phyloP scores from a whole-genome alignment of 2,888 invertebrate genomes.

The Drosophila infuscata region DNA sequence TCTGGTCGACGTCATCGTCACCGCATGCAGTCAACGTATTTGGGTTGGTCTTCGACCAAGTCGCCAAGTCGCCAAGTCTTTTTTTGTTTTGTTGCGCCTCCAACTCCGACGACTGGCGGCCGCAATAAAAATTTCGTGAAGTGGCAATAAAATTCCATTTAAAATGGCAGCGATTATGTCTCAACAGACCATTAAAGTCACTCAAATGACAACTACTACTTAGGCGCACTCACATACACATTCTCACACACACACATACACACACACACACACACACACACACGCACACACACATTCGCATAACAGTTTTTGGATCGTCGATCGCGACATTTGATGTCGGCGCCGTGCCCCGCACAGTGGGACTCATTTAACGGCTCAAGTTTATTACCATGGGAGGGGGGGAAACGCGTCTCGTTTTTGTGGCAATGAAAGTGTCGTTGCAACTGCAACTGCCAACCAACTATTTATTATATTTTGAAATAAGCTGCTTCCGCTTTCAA shows the following conservation, averaged over 20 bases:
- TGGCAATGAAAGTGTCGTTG: conserved; percentile 29
- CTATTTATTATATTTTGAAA: conserved; percentile 15
- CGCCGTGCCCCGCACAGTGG: conserved; percentile 68
- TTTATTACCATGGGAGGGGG: conserved; percentile 41
- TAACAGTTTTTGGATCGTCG: conserved; percentile 46
- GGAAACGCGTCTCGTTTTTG: conserved; percentile 1
- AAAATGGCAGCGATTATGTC: conserved; percentile 85
- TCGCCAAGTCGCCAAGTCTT: conserved; percentile 12
- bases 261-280: conserved; percentile 20
- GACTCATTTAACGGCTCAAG: conserved; percentile 55
- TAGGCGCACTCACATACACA: conserved; percentile 68
- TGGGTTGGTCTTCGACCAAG: conserved; percentile 45
- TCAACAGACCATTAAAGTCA: conserved; percentile 85
- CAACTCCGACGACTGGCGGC: conserved; percentile 23
- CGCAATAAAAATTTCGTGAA: conserved; percentile 81
- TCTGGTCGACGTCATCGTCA: conserved; percentile 63
- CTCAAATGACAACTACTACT: conserved; percentile 84
- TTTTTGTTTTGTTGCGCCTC: conserved; percentile 25
- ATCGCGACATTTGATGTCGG: conserved; percentile 79
- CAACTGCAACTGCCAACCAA: conserved; percentile 6
- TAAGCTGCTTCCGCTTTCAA: neutral
- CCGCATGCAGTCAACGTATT: conserved; percentile 65
- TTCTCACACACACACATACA: conserved; percentile 20
- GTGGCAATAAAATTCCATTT: conserved; percentile 85
- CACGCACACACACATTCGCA: conserved; percentile 4